Base-by-base conservation (phyloP, 2,888 invertebrate species). In the Apamea monoglypha region DNA sequence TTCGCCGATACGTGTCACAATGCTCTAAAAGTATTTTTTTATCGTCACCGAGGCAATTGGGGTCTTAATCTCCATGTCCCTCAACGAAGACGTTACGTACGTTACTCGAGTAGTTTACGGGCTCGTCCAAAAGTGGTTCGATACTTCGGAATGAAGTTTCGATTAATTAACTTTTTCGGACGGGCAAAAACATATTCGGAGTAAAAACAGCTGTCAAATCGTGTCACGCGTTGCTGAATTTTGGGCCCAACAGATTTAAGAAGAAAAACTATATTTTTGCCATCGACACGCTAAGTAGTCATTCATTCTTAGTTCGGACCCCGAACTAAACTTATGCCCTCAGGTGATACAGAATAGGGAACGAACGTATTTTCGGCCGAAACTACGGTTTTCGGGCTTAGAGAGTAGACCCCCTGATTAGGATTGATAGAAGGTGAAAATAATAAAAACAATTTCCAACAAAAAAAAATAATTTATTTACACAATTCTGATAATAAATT, bases 391-490 rank as follows among this genome's bases (percentile, higher is more conserved):
- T n/a, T n/a, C 4, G 1, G 25, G 10, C 21, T 25, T 25, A 25
- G 25, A 53, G 21, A 21, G 50, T 50, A 21, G 50, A 50, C 50
- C 6, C 16, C 47, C 16, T 21, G 50, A 63, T 64, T 36, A 56
- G 36, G 5, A 64, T 36, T 36, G 21, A 10, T 64, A 4, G 10
- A 21, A 36, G 25, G 12, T 5, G 12, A 12, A 36, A 64, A 64
- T 21, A 36, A 64, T 36, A 36, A 67, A 74, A 77, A 14, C 53
- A 21, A 0, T 40, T 56, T 82, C 25, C 67, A 87, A 88, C 76
- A 78, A 78, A 87, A 85, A 87, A 85, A 78, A 87, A 88, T 82
- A 78, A 88, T 85, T 88, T 85, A 85, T 85, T 85, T 85, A 85
- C 75, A 81, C 16, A 66, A 73, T 81, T 88, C 72, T 78, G 83